Base-by-base conservation (phyloP, 2,113 vertebrate species). In the Kryptolebias marmoratus region DNA sequence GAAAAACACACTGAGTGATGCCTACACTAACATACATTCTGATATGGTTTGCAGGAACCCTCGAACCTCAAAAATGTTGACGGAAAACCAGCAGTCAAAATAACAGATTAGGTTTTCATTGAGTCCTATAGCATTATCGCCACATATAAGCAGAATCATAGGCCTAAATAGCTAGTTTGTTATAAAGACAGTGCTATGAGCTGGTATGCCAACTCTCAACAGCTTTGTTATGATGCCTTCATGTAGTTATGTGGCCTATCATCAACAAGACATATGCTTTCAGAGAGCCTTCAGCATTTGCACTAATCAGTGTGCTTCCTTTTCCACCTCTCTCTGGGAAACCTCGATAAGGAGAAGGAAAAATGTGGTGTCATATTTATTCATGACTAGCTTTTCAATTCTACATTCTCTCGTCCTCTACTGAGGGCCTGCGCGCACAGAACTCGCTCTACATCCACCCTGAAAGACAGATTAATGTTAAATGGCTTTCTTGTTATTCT, bases 191-290 rank as follows among this genome's bases (percentile, higher is more conserved):
- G 61, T 49, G 42, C 52, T 50, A 15, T 72, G 52, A 68, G 64
- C 64, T 64, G 73, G 61, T 52, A 50, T 39, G 64, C 57, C 36
- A 67, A 60, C 85, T 82, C 81, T 80, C 77, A 55, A 69, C 81
- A 75, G 74, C 84, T 85, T 80, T 84, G 64, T 77, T 22, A 69
- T 79, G 72, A 90, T 75, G 63, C 78, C 80, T 87, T 87, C 74
- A 87, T 87, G 88, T 75, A 81, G 70, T 75, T 64, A 62, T 75
- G 73, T 61, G 63, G 58, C 69, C 82, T 91, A 89, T 92, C 90
- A 89, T 89, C 90, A 89, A 86, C 88, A 84, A 80, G 82, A 87
- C 90, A 91, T 90, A 88, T 93, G 90, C 85, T 91, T 87, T 87
- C 81, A 84, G 74, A 53, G 70, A 79, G 85, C 83, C 81, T 74